These are phyloP conservation scores for Origma solitaria DNA, from an alignment of 2,113 vertebrate species.

Conservation along the genomic window DNA sequence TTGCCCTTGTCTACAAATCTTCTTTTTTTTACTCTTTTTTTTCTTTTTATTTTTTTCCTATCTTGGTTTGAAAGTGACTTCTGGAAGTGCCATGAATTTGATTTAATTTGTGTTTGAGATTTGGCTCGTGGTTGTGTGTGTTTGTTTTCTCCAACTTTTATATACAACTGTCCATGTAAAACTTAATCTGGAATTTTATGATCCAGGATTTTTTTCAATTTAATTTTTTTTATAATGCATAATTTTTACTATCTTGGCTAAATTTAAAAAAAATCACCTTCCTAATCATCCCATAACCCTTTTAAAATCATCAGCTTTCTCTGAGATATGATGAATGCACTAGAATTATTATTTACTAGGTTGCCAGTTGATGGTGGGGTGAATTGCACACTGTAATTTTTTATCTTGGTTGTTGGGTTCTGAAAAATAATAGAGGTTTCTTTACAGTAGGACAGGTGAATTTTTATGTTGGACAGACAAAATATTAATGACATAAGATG, in stretches of 20 bases:
- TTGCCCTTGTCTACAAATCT: background rate
- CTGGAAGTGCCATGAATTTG: background rate
- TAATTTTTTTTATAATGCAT: background rate
- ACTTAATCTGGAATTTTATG: background rate
- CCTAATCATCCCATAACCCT: background rate
- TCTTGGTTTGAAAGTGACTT: background rate
- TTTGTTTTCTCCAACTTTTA: background rate
- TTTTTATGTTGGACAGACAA: background rate
- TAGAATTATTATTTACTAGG: background rate
- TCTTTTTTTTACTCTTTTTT: background rate
- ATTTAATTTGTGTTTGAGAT: background rate
- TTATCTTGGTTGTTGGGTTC: background rate
- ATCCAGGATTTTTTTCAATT: background rate
- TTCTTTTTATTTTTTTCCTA: accelerated
- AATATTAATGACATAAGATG: background rate
- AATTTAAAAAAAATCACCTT: background rate
- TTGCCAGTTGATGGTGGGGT: background rate
- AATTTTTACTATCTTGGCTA: background rate
- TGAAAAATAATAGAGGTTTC: background rate
- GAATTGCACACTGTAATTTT: background rate
- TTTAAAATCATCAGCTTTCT: background rate
- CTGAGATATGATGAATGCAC: background rate
- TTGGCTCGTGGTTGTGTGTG: accelerated
- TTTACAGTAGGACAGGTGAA: background rate
- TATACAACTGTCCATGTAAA: background rate